Percentiles rank a stretch among this genome's conserved stretches.
Conservation (phyloP, 2,888 invertebrate genomes). For the Catotricha subobsoleta region DNA sequence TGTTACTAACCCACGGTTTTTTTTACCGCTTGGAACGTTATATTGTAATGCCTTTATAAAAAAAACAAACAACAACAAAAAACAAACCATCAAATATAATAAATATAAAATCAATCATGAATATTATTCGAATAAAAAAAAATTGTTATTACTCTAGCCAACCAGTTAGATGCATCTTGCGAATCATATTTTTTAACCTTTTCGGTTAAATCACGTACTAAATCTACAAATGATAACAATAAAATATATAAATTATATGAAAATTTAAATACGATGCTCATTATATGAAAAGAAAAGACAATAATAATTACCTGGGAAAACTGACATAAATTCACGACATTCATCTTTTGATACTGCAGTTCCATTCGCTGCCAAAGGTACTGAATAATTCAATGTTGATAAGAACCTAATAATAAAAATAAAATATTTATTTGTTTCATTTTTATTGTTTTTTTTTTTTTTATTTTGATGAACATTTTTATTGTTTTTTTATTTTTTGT, state of each 20-base stretch:
- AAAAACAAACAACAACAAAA: no score
- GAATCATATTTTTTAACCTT: slow-evolving; percentile 56
- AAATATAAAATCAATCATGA: no score
- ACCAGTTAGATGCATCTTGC: slow-evolving; percentile 63
- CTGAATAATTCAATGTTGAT: slow-evolving; percentile 25
- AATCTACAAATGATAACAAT: slow-evolving; percentile 30
- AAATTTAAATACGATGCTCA: background rate
- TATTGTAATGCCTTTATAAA: slow-evolving; percentile 59
- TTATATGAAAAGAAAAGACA: background rate
- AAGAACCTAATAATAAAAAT: slow-evolving; percentile 19
- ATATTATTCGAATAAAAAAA: no score
- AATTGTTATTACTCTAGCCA: slow-evolving; percentile 43
- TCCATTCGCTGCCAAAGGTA: slow-evolving; percentile 35
- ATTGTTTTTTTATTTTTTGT: no score
- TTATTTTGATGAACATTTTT: no score
- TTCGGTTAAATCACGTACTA: slow-evolving; percentile 67
- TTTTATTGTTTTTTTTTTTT: no score
- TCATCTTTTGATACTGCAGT: slow-evolving; percentile 61
- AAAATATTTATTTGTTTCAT: no score
- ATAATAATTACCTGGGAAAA: slow-evolving; percentile 42
- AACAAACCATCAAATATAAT: no score
- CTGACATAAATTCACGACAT: slow-evolving; percentile 69
- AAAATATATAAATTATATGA: background rate
- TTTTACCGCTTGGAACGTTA: slow-evolving; percentile 84
- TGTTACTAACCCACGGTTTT: slow-evolving; percentile 55